Evolutionary conservation across 2,113 vertebrate species (phyloP).

Genomic region (Pedetes capensis): DNA sequence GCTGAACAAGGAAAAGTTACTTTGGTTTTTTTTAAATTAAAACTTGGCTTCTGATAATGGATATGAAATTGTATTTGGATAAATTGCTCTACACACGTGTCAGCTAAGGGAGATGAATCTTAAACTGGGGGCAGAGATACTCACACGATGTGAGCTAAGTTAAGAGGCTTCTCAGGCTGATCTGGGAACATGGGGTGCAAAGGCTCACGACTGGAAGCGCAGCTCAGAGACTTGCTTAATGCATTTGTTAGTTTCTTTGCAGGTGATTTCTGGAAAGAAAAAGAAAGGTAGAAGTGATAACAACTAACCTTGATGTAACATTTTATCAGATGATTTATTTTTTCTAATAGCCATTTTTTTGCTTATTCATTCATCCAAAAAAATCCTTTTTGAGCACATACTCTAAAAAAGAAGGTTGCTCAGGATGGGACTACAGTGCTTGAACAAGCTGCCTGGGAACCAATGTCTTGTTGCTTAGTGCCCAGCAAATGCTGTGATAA

Average conservation of each 20-base stretch:
- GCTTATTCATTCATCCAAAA: neutral
- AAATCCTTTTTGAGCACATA: neutral
- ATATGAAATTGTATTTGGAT: constrained; percentile 5
- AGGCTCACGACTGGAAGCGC: constrained; percentile 95
- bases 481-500: neutral
- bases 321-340: neutral
- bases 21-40: neutral
- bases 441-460: neutral
- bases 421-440: neutral
- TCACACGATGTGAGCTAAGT: constrained; percentile 97
- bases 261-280: constrained; percentile 94
- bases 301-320: neutral
- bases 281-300: constrained; percentile 79
- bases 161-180: constrained; percentile 96
- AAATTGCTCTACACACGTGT: neutral
- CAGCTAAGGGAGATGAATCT: constrained; percentile 33
- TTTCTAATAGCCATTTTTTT: neutral
- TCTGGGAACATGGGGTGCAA: constrained; percentile 96
- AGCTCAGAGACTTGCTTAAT: constrained; percentile 98
- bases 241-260: constrained; percentile 98
- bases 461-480: neutral
- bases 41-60: neutral
- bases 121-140: constrained; percentile 79
- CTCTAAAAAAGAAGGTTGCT: neutral
- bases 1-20: neutral